Percentiles rank a stretch among this genome's conserved stretches.
phyloP scores from a whole-genome alignment of 2,113 vertebrate genomes.

The Hemichromis elongatus region DNA sequence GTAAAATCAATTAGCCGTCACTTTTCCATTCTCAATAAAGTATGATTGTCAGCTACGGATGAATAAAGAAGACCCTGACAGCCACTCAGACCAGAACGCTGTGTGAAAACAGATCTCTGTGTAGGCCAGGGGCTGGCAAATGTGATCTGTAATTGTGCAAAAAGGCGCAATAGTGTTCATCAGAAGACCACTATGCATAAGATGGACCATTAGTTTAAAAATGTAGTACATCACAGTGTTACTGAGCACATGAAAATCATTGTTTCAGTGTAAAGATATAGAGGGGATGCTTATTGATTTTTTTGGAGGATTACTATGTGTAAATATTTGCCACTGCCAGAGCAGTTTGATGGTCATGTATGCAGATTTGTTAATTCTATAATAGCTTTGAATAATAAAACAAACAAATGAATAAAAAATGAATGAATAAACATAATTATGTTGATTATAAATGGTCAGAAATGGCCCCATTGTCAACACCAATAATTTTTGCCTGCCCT shows the following conservation, averaged over 20 bases:
- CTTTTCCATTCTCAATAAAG: constrained; percentile 98
- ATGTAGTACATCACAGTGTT: constrained; percentile 53
- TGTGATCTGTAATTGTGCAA: constrained; percentile 72
- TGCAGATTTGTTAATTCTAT: background rate
- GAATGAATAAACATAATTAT: background rate
- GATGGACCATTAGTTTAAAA: constrained; percentile 68
- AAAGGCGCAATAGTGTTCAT: constrained; percentile 68
- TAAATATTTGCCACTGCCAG: background rate
- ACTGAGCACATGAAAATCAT: constrained; percentile 41
- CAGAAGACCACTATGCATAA: constrained; percentile 61
- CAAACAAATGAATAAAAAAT: background rate
- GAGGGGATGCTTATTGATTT: constrained; percentile 57
- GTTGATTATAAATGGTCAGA: background rate
- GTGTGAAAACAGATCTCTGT: constrained; percentile 72
- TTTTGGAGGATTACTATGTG: background rate
- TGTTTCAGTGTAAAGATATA: constrained; percentile 24
- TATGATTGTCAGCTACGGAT: constrained; percentile 88
- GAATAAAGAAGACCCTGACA: constrained; percentile 89
- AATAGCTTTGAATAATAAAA: background rate
- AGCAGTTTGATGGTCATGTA: background rate
- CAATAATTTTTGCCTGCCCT: background rate
- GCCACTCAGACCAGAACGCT: constrained; percentile 71
- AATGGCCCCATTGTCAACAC: background rate
- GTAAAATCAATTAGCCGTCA: constrained; percentile 99
- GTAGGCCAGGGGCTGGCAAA: constrained; percentile 43